These are phyloP conservation scores for Eudasyphora cyanicolor DNA, from an alignment of 2,888 invertebrate species.

Conservation along the genomic window DNA sequence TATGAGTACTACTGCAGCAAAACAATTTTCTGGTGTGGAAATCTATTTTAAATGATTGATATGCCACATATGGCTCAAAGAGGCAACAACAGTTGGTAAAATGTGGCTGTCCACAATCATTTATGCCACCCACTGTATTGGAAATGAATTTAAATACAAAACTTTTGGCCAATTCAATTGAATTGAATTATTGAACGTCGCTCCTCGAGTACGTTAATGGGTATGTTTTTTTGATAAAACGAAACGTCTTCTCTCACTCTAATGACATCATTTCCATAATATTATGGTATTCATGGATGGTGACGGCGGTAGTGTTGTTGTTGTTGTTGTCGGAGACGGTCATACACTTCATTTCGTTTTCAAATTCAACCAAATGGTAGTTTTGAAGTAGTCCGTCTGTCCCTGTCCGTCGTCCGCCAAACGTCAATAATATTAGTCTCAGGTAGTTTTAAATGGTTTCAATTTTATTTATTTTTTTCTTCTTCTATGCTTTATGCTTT, in stretches of 20 bases:
- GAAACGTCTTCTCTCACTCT: not conserved
- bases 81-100: not conserved
- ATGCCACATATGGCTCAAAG: conserved; percentile 14
- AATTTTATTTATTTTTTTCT: not conserved
- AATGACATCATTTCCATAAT: conserved; percentile 58
- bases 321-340: conserved; percentile 1
- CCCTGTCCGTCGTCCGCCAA: not conserved
- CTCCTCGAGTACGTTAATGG: not conserved
- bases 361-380: conserved; percentile 3
- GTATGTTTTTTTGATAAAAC: not conserved
- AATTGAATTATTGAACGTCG: not conserved
- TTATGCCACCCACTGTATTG: conserved; percentile 29
- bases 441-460: conserved; percentile 46
- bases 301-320: not conserved
- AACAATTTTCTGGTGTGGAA: not conserved
- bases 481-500: too few relatives aligned
- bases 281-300: conserved; percentile 23
- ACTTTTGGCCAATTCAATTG: conserved; percentile 12
- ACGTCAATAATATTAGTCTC: conserved; percentile 32
- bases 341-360: not conserved
- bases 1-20: not conserved
- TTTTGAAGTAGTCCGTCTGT: not conserved
- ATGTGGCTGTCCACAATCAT: not conserved
- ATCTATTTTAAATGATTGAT: not conserved
- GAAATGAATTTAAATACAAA: not conserved